A percentile compares a stretch with the other conserved stretches of the same genome.
These are phyloP conservation scores for Mesochorus sp. DNA, from an alignment of 2,888 invertebrate species.

Conservation along the genomic window DNA sequence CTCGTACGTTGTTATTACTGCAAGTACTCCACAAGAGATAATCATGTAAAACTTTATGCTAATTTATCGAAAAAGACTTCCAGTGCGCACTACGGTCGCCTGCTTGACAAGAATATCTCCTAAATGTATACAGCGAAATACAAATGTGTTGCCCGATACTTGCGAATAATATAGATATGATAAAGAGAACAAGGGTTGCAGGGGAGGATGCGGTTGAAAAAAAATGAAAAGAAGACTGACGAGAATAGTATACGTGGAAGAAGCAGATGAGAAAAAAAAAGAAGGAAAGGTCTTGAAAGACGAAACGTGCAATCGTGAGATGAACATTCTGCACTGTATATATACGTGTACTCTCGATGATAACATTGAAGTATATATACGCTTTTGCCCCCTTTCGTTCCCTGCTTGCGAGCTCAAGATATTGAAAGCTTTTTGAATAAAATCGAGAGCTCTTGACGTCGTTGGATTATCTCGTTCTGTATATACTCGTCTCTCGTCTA, in stretches of 20 bases:
- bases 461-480: conserved; percentile 64
- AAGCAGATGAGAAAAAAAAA: no score
- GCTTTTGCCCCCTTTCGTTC: conserved; percentile 65
- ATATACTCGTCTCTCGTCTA: conserved; percentile 34
- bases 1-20: conserved; percentile 59
- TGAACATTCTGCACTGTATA: conserved; percentile 25
- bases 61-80: conserved; percentile 66
- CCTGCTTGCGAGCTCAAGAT: neutral
- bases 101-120: conserved; percentile 29
- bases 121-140: neutral
- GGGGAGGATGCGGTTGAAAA: conserved; percentile 1
- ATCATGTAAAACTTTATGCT: conserved; percentile 72
- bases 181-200: conserved; percentile 17
- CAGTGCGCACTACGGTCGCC: conserved; percentile 8
- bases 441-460: conserved; percentile 62
- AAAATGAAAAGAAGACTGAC: conserved; percentile 16
- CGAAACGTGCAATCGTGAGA: conserved; percentile 29
- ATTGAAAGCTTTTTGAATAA: conserved; percentile 68
- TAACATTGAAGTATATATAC: conserved; percentile 54
- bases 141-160: conserved; percentile 42
- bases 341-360: conserved; percentile 35
- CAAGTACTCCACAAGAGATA: conserved; percentile 58
- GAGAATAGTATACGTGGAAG: neutral
- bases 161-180: conserved; percentile 44
- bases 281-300: no score